Conservation (phyloP, 1,140 invertebrate species). For the Lucilia cuprina region DNA sequence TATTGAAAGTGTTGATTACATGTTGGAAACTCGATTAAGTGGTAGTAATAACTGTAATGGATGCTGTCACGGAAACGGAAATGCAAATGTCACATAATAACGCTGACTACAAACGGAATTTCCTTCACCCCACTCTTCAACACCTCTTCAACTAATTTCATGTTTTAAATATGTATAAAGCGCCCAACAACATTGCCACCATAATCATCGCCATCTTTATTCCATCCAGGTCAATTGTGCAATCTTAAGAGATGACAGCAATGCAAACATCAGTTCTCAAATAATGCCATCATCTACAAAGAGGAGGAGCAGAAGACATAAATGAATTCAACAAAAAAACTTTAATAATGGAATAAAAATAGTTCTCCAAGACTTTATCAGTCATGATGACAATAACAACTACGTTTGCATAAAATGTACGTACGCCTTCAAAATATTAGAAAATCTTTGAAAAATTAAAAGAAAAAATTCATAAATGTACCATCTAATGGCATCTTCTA, state of each 20-base stretch:
- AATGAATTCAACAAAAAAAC: neutral
- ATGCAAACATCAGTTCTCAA: constrained; percentile 1
- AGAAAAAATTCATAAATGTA: neutral
- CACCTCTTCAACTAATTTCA: neutral
- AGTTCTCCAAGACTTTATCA: neutral
- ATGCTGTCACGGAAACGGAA: constrained; percentile 21
- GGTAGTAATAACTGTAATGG: constrained; percentile 26
- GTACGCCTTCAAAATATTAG: neutral
- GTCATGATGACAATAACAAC: neutral
- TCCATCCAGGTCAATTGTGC: constrained; percentile 38
- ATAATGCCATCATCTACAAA: constrained; percentile 24
- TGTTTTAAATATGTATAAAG: neutral
- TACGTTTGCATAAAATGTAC: neutral
- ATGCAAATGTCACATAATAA: constrained; percentile 27
- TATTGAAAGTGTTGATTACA: constrained; percentile 41
- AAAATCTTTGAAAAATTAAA: neutral
- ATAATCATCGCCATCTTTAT: neutral
- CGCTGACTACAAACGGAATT: neutral
- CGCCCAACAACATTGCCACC: neutral
- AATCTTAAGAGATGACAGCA: constrained; percentile 12
- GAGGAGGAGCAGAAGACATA: neutral
- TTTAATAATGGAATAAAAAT: neutral
- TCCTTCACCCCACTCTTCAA: neutral
- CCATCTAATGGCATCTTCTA: no score
- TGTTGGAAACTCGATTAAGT: constrained; percentile 42